Evolutionary conservation across 2,888 invertebrate species (phyloP), one percentile per base, ranked within the genome.

Genomic region (Coelogynopora nodosa): DNA sequence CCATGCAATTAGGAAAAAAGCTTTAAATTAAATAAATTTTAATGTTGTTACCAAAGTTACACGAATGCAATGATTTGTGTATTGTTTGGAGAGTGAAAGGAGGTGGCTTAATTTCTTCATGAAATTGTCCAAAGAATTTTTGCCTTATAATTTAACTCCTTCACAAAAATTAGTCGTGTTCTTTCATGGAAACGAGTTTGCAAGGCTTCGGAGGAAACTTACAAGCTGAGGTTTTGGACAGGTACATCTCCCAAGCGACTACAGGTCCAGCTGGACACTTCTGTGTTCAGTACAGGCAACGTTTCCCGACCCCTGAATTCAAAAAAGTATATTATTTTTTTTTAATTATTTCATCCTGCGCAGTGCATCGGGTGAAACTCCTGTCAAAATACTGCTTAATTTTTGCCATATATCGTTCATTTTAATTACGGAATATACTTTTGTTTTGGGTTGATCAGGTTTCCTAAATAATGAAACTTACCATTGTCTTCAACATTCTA

Each of bases 291-390:
- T 84, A 13, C 74, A 81, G 84, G 23, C n/a, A 84, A n/a, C 0
- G 85, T 85, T 49, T 85, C 85, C 28, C 84, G 1, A 81, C 82
- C 82, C 31, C 85, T 31, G 5, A 85, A 67, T 80, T 84, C 85
- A 67, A 85, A 67, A 67, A 31, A 85, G 85, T 85, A 85, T 31
- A 85, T 85, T 13, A 85, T 23, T 10, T 85, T n/a, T n/a, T 67
- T 84, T 84, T 84, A 28, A 85, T 85, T 0, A 85, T 84, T 80
- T 85, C 83, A 31, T 85, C 31, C 82, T 85, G 85, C n/a, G n/a
- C 30, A 85, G 85, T 80, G 67, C 74, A 0, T 49, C 28, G 18
- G 82, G 30, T 31, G 27, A 82, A n/a, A 82, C 30, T 31, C 13
- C 82, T 29, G 30, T 82, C 31, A 31, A 82, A 82, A 82, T 82